phyloP scores from a whole-genome alignment of 2,797 vertebrate species.

The Lerista edwardsae region DNA sequence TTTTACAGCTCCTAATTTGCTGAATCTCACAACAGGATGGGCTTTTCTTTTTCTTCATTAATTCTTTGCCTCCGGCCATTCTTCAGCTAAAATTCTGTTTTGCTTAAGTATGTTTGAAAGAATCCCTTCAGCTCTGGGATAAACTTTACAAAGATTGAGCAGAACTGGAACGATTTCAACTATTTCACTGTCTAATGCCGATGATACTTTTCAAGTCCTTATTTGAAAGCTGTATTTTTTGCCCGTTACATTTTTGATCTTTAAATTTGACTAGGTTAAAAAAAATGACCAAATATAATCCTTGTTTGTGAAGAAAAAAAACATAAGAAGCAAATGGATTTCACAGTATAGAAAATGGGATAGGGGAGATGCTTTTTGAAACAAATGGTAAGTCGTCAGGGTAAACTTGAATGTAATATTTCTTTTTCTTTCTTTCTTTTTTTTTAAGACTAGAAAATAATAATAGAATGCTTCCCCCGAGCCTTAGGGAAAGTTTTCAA shows the following conservation, averaged over 20 bases:
- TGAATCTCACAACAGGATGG: slow-evolving; percentile 63
- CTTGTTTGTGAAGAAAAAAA: not conserved
- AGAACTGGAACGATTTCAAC: slow-evolving; percentile 43
- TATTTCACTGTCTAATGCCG: slow-evolving; percentile 31
- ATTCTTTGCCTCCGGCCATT: slow-evolving; percentile 69
- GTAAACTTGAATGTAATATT: not conserved
- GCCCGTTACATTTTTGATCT: slow-evolving; percentile 10
- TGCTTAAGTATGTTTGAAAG: slow-evolving; percentile 64
- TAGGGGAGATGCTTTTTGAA: not conserved
- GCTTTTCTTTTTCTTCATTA: slow-evolving; percentile 65
- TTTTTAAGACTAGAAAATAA: not conserved
- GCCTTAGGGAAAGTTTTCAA: too few species aligned
- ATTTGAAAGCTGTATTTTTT: not conserved
- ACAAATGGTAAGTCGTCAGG: not conserved
- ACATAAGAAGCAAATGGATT: not conserved
- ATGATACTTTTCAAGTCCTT: not conserved
- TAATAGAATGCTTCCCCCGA: not conserved
- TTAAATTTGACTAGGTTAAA: slow-evolving; percentile 39
- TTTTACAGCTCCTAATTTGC: slow-evolving; percentile 71
- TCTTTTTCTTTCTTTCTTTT: too few species aligned
- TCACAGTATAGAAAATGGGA: not conserved
- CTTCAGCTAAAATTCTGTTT: slow-evolving; percentile 68
- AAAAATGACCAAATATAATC: not conserved
- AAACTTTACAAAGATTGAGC: slow-evolving; percentile 48
- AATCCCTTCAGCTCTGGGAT: slow-evolving; percentile 45